Conservation (phyloP, 2,797 vertebrate genomes). For the Philypnodon macrostomus region DNA sequence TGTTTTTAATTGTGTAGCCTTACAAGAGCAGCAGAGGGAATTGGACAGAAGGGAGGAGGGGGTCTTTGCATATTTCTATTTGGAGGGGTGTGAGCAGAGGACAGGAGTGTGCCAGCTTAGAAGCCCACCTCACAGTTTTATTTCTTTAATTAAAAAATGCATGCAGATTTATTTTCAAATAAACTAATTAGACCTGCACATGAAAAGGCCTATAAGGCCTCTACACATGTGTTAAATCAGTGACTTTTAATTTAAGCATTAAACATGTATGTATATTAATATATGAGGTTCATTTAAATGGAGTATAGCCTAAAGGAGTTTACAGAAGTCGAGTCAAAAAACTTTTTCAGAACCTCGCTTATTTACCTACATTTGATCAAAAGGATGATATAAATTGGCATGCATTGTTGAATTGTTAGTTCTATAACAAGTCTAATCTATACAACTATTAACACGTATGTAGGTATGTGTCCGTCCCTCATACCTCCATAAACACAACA, state of each 20-base stretch:
- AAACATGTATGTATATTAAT: too few relatives aligned
- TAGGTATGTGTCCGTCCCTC: constrained; percentile 58
- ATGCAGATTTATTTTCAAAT: neutral
- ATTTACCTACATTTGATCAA: too few relatives aligned
- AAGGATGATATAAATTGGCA: too few relatives aligned
- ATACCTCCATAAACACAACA: constrained; percentile 4
- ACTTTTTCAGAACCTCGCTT: too few relatives aligned
- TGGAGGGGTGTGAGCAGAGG: constrained; percentile 32
- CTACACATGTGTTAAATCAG: neutral
- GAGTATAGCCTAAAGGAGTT: too few relatives aligned
- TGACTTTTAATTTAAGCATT: neutral
- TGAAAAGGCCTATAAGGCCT: constrained; percentile 9
- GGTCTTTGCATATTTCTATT: constrained; percentile 67
- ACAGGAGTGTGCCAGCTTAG: constrained; percentile 37
- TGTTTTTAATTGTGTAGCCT: constrained; percentile 78
- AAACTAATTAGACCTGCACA: constrained; percentile 1
- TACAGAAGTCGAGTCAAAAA: too few relatives aligned
- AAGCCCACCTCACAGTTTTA: constrained; percentile 46
- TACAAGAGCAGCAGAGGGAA: constrained; percentile 66
- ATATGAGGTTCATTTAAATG: too few relatives aligned
- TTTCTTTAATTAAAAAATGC: constrained; percentile 35
- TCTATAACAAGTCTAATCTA: too few relatives aligned
- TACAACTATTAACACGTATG: constrained; percentile 8
- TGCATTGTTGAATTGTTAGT: too few relatives aligned
- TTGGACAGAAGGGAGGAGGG: constrained; percentile 27